Evolutionary conservation across 2,888 invertebrate genomes (phyloP).

Genomic region (Flabesymbios commensalis): DNA sequence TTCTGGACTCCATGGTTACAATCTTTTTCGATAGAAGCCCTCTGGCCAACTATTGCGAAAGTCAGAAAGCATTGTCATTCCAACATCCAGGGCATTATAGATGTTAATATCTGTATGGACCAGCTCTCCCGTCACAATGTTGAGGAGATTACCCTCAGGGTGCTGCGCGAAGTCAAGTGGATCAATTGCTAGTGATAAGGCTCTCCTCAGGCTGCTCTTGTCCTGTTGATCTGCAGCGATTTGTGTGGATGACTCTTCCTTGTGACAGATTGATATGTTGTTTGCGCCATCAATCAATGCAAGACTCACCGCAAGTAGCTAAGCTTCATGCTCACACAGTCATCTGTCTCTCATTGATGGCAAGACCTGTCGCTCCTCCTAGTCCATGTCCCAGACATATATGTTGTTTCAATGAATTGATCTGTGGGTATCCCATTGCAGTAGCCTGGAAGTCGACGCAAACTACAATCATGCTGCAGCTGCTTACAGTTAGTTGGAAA

Average conservation of each 20-base stretch:
- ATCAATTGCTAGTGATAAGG: slow-evolving; percentile 4
- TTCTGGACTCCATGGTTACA: slow-evolving; percentile 9
- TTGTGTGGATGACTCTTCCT: background rate
- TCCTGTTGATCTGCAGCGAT: background rate
- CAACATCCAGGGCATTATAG: slow-evolving; percentile 4
- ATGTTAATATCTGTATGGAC: slow-evolving; percentile 7
- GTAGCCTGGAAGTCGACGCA: too few relatives aligned
- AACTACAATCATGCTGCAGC: too few relatives aligned
- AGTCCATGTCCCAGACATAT: too few relatives aligned
- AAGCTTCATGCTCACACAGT: background rate
- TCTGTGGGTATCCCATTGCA: too few relatives aligned
- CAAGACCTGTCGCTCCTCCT: too few relatives aligned
- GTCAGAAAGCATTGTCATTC: background rate
- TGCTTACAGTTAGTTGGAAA: too few relatives aligned
- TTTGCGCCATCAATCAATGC: too few relatives aligned
- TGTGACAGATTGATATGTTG: background rate
- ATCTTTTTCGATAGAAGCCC: slow-evolving; percentile 5
- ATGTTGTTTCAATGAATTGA: too few relatives aligned
- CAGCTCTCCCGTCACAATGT: slow-evolving; percentile 17
- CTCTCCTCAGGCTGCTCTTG: background rate
- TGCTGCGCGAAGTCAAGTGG: slow-evolving; percentile 10
- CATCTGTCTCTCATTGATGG: too few relatives aligned
- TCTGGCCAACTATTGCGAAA: slow-evolving; percentile 6
- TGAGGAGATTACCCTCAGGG: slow-evolving; percentile 16
- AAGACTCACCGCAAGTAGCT: background rate